phyloP scores from a whole-genome alignment of 2,888 invertebrate species.

The Gerris lacustris region DNA sequence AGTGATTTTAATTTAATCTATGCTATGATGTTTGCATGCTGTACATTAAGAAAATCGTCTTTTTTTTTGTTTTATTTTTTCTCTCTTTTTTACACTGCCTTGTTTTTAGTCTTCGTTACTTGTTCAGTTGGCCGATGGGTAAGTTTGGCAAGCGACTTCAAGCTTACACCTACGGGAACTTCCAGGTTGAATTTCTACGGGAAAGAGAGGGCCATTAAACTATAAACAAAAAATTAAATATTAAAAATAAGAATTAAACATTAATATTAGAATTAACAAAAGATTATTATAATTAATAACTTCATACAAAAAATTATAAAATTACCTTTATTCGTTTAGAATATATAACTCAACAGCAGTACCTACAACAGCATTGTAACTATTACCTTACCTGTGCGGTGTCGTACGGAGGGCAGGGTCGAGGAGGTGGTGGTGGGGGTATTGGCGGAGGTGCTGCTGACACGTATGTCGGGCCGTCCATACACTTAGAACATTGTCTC shows the following conservation, averaged over 20 bases:
- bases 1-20: no score
- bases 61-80: no score
- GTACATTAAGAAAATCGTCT: no score
- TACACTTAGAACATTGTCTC: constrained; percentile 50
- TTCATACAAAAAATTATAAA: no score
- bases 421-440: constrained; percentile 29
- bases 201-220: constrained; percentile 8
- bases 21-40: no score
- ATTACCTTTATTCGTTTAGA: no score
- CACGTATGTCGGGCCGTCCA: constrained; percentile 40
- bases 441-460: constrained; percentile 40
- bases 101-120: no score
- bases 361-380: no score
- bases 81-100: no score
- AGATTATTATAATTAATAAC: not conserved
- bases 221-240: not conserved
- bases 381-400: constrained; percentile 26
- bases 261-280: not conserved
- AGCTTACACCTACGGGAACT: constrained; percentile 35
- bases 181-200: constrained; percentile 38
- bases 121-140: not conserved
- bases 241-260: constrained; percentile 14
- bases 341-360: no score
- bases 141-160: not conserved
- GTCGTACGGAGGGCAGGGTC: constrained; percentile 21